Evolutionary conservation across 1,140 invertebrate species (phyloP).

Genomic region (Macrobrachium rosenbergii): DNA sequence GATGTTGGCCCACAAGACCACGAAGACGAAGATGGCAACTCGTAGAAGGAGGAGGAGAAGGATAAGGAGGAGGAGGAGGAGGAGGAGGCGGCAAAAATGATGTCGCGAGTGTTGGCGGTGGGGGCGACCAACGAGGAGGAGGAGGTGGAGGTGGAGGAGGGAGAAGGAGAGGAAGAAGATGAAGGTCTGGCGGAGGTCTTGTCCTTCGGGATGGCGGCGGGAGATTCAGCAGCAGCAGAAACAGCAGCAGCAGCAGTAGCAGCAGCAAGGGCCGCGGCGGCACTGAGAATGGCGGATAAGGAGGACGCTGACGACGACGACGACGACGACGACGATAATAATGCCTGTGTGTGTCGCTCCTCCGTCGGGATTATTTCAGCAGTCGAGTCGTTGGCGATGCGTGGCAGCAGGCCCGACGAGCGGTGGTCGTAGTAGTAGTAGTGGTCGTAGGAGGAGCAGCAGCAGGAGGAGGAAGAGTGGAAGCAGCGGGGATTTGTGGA

Average conservation of each 20-base stretch:
- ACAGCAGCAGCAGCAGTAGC: neutral
- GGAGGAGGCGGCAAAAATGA: no score
- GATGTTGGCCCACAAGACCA: no score
- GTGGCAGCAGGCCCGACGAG: neutral
- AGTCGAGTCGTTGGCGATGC: no score
- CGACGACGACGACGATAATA: neutral
- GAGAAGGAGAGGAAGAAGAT: neutral
- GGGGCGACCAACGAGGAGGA: neutral
- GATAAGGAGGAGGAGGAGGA: no score
- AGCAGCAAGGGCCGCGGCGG: neutral
- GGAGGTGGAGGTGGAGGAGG: neutral
- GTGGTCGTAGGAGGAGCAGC: no score
- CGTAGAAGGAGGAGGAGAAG: no score
- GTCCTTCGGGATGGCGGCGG: conserved; percentile 19
- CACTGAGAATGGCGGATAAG: neutral
- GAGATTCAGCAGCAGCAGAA: neutral
- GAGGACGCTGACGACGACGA: neutral
- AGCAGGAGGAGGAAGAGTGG: neutral
- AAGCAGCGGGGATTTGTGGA: conserved; percentile 16
- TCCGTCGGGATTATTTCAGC: no score
- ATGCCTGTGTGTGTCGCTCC: no score
- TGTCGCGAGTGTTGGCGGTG: no score
- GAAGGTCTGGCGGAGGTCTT: neutral
- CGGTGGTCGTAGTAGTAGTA: no score
- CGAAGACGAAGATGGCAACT: no score